phyloP scores from a whole-genome alignment of 2,797 vertebrate genomes.

The Yasuhikotakia modesta region DNA sequence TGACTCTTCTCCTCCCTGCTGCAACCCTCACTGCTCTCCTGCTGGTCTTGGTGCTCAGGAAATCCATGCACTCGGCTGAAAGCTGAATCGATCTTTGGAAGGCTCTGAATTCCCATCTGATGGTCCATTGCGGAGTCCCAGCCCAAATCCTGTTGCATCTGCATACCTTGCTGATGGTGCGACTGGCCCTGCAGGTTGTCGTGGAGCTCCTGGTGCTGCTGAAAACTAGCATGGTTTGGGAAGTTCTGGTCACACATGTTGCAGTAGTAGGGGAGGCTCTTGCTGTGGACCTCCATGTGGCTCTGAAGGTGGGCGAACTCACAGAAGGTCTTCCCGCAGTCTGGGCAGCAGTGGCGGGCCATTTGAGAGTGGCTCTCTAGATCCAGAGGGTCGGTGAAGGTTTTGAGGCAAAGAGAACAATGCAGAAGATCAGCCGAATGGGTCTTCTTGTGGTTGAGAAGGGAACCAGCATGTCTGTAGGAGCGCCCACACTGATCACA shows the following conservation, averaged over 20 bases:
- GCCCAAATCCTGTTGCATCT: slow-evolving; percentile 54
- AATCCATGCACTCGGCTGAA: slow-evolving; percentile 64
- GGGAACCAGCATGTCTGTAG: slow-evolving; percentile 89
- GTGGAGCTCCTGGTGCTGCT: slow-evolving; percentile 77
- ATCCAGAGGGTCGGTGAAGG: slow-evolving; percentile 84
- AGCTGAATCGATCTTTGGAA: slow-evolving; percentile 66
- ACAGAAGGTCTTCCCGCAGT: slow-evolving; percentile 90
- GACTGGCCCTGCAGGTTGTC: slow-evolving; percentile 50
- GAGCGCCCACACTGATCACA: slow-evolving; percentile 91
- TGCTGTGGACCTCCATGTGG: slow-evolving; percentile 82
- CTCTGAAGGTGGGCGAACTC: slow-evolving; percentile 83
- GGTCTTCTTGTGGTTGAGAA: slow-evolving; percentile 91
- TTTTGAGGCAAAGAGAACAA: slow-evolving; percentile 87
- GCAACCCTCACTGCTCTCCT: slow-evolving; percentile 48
- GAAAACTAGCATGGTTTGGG: slow-evolving; percentile 72
- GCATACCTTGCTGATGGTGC: slow-evolving; percentile 50
- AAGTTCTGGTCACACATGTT: slow-evolving; percentile 76
- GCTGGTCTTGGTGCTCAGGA: slow-evolving; percentile 50
- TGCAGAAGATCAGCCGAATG: slow-evolving; percentile 87
- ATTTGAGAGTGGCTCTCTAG: slow-evolving; percentile 88
- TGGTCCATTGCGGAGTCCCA: slow-evolving; percentile 70
- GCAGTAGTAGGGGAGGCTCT: slow-evolving; percentile 75
- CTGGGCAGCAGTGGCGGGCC: slow-evolving; percentile 83
- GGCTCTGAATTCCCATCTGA: slow-evolving; percentile 58
- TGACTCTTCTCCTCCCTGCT: slow-evolving; percentile 78